Evolutionary conservation across 2,797 vertebrate genomes (phyloP).

Genomic region (Sebastolobus alascanus): DNA sequence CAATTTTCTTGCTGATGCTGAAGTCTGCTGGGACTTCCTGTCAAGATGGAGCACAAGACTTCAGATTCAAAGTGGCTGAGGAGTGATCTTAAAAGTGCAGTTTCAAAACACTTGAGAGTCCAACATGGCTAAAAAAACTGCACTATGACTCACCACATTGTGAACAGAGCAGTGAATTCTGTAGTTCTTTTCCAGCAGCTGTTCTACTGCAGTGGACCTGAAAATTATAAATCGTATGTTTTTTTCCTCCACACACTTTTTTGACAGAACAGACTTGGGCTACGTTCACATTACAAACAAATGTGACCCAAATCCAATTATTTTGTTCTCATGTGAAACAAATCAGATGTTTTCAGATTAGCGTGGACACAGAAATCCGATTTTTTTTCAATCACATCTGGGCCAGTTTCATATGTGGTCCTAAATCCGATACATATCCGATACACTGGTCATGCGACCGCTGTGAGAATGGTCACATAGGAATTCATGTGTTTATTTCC

Average conservation of each 20-base stretch:
- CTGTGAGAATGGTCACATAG: too few relatives aligned
- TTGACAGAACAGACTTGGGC: not conserved
- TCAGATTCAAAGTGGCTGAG: not conserved
- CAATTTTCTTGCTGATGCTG: conserved; percentile 93
- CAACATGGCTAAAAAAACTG: not conserved
- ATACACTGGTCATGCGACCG: too few relatives aligned
- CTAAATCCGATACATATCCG: too few relatives aligned
- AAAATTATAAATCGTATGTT: not conserved
- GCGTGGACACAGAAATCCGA: too few relatives aligned
- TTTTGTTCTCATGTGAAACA: too few relatives aligned
- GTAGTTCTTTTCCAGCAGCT: conserved; percentile 97
- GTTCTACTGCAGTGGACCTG: conserved; percentile 93
- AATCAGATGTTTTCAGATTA: too few relatives aligned
- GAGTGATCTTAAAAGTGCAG: not conserved
- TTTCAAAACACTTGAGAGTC: not conserved
- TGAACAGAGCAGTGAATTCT: conserved; percentile 96
- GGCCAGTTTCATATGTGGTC: too few relatives aligned
- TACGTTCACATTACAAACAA: too few relatives aligned
- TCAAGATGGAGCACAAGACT: conserved; percentile 10
- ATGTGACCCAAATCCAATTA: too few relatives aligned
- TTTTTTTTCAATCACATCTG: too few relatives aligned
- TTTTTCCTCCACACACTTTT: not conserved
- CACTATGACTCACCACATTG: conserved; percentile 84
- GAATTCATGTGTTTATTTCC: too few relatives aligned
- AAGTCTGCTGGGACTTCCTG: conserved; percentile 93